These are phyloP conservation scores for Seriola quinqueradiata DNA, from an alignment of 2,113 vertebrate genomes.

Conservation along the genomic window DNA sequence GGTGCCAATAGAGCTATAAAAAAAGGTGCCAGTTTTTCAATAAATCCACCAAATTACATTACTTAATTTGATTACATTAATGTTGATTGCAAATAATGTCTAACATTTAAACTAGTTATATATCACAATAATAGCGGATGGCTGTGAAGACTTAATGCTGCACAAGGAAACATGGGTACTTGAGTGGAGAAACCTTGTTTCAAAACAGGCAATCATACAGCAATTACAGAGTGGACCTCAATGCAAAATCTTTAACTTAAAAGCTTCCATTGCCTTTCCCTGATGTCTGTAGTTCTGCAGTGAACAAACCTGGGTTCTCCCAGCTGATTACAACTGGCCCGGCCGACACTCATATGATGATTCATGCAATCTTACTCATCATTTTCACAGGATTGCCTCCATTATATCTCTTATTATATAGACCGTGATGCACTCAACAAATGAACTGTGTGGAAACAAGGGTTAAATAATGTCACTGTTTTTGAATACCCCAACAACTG, in stretches of 20 bases:
- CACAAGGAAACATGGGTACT: conserved; percentile 28
- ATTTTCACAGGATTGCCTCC: conserved; percentile 52
- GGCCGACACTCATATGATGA: conserved; percentile 34
- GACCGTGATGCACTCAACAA: not conserved
- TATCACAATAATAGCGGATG: not conserved
- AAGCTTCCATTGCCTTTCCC: conserved; percentile 9
- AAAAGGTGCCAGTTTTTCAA: not conserved
- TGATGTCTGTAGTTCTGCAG: conserved; percentile 16
- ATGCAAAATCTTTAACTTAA: conserved; percentile 50
- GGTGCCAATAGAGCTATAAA: too few species aligned
- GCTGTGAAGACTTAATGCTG: not conserved
- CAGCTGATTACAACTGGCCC: conserved; percentile 51
- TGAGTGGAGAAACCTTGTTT: conserved; percentile 15
- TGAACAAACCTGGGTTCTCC: conserved; percentile 33
- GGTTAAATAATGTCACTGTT: conserved; percentile 6
- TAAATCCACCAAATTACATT: not conserved
- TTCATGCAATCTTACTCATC: conserved; percentile 62
- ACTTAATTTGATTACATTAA: not conserved
- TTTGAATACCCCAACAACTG: not conserved
- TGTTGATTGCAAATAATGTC: not conserved
- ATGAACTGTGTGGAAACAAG: conserved; percentile 22
- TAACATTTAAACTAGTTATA: not conserved
- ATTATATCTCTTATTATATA: conserved; percentile 50
- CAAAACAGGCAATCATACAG: conserved; percentile 29
- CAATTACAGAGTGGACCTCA: conserved; percentile 35